Evolutionary conservation across 2,113 vertebrate species (phyloP), one percentile per base, ranked within the genome.

Genomic region (Lepisosteus osseus): DNA sequence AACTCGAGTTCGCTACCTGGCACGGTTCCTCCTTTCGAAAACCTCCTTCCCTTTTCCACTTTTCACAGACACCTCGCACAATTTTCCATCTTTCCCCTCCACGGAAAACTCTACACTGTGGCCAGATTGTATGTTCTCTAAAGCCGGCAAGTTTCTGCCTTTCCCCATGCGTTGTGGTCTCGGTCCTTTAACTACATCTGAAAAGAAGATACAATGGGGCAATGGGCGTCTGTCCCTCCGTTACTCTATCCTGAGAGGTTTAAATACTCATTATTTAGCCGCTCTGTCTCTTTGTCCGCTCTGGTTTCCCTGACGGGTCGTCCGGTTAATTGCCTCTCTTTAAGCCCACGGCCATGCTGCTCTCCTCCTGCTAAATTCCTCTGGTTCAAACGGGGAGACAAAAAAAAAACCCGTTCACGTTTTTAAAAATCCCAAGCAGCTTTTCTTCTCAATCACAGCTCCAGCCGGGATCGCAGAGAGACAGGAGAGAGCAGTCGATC

Each of bases 401-500:
- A 67, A 51, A 51, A 71, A 61, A 56, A 44, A 56, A 2, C 54
- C n/a, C 76, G 47, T 62, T 68, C 43, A 68, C 69, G 64, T 51
- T 68, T 74, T 76, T 75, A 69, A 71, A 72, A 82, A 70, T 65
- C 70, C 77, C 67, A 41, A 72, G 73, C 76, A 61, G 73, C 56
- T 77, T 74, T 72, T 69, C 78, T 78, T 54, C 65, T 72, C 61
- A 69, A 72, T 80, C 79, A 69, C 82, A 75, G 29, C 54, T 82
- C 69, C 76, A 74, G 15, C 43, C 57, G 44, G 55, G 14, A 56
- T 67, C 54, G 54, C 40, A 17, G 14, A 71, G 80, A 76, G 69
- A 73, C 73, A 80, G 80, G 82, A 65, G 43, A 40, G 77, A 82
- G 54, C 17, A 82, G 66, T 45, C 62, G 78, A 84, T 71, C 17